Percentiles rank a stretch among this genome's conserved stretches.
Evolutionary conservation across 1,140 invertebrate genomes (phyloP).

Genomic region (Microvelia longipes): DNA sequence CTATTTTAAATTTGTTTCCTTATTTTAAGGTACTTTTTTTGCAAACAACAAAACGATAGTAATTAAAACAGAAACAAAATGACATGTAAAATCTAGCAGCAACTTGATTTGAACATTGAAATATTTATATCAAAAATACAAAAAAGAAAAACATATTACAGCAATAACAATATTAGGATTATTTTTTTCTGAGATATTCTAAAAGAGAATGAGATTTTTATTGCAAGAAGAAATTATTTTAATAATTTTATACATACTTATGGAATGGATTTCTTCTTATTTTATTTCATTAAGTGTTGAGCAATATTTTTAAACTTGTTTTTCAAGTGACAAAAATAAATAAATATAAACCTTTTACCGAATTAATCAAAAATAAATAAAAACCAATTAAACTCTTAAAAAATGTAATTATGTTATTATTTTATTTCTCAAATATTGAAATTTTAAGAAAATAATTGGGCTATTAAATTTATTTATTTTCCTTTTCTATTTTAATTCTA

Average conservation of each 20-base stretch:
- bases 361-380: background rate
- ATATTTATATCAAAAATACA: background rate
- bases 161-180: too few species aligned
- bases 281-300: background rate
- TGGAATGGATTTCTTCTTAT: background rate
- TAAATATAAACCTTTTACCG: background rate
- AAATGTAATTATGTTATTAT: background rate
- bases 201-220: background rate
- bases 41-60: too few species aligned
- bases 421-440: background rate
- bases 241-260: background rate
- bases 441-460: background rate
- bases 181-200: too few species aligned
- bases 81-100: background rate
- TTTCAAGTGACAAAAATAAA: background rate
- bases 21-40: slow-evolving; percentile 12
- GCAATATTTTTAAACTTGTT: background rate
- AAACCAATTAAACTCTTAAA: background rate
- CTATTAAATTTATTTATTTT: background rate
- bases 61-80: too few species aligned
- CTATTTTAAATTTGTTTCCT: slow-evolving; percentile 12
- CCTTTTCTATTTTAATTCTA: background rate
- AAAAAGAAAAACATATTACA: too few species aligned
- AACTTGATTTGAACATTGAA: background rate
- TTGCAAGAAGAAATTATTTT: background rate